Conservation (phyloP, 2,797 vertebrate genomes). For the Adrianichthys oophorus region DNA sequence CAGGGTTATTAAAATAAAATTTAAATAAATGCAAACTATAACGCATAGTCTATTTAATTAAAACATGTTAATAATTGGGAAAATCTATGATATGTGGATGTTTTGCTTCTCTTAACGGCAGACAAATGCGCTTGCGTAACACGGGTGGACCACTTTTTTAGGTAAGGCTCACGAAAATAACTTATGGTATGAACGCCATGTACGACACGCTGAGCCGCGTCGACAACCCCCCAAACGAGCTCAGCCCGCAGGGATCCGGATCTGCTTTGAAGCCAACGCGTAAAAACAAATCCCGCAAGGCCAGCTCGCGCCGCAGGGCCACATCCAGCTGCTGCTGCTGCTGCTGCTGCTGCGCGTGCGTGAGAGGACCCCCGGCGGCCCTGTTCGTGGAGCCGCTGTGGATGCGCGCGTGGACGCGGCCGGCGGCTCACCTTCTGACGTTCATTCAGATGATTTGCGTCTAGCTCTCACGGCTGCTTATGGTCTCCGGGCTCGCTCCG, state of each 20-base stretch:
- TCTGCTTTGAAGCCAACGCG: neutral
- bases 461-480: conserved; percentile 50
- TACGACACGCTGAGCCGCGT: neutral
- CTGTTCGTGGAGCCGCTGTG: neutral
- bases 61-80: conserved; percentile 4
- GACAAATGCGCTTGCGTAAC: conserved; percentile 52
- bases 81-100: neutral
- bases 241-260: neutral
- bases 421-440: conserved; percentile 63
- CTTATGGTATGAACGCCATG: neutral
- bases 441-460: conserved; percentile 64
- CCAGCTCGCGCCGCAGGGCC: conserved; percentile 54
- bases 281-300: conserved; percentile 16
- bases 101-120: conserved; percentile 1
- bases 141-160: conserved; percentile 8
- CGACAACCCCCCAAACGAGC: neutral
- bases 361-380: conserved; percentile 23
- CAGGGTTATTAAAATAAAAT: too few species aligned
- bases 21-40: too few species aligned
- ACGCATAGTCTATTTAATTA: neutral
- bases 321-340: conserved; percentile 10
- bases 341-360: conserved; percentile 19
- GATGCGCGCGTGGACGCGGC: too few species aligned
- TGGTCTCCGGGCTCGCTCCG: conserved; percentile 27
- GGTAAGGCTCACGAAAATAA: conserved; percentile 31